Base-by-base conservation (phyloP, 1,140 invertebrate genomes). In the Acromyrmex heyeri region DNA sequence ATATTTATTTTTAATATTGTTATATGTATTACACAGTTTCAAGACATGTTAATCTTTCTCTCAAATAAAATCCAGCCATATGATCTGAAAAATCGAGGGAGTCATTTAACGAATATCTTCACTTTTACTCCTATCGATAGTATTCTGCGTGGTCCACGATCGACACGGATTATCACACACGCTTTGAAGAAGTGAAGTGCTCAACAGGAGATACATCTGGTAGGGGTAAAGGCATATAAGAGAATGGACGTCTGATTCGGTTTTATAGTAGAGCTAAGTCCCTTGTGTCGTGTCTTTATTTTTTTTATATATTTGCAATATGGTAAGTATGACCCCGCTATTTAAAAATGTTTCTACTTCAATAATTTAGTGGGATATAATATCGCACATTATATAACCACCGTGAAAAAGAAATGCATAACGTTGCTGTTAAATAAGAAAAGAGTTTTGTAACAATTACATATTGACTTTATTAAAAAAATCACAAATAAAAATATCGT, bases 141-240 rank as follows among this genome's bases (percentile, higher is more conserved):
- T 59, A 57, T 72, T 67, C 48, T 65, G 73, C 82, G 76, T 87
- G 88, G 64, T 88, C 86, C 72, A 86, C 50, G 77, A 69, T 75
- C 79, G 48, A 70, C 65, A 88, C 69, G 87, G 81, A 89, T 92
- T 91, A 92, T 92, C 91, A 86, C 87, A 86, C 72, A 86, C 76
- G 83, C 78, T 79, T 87, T 91, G 77, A 90, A 64, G 81, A 87
- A 92, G 88, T 88, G 90, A 92, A 93, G 86, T 92, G 91, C 83
- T 85, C 86, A 81, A 81, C 64, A 64, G 78, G 86, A 67, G 59
- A 76, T 85, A 70, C 44, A 10, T 5, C 62, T 70, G 89, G 94
- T 91, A 92, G 93, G 93, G 92, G 88, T 90, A 93, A 91, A 92
- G 88, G 90, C 94, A 94, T 95, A 95, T 95, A 95, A 95, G 93